These are phyloP conservation scores for Boulengerochromis microlepis DNA, from an alignment of 2,113 vertebrate species.

Conservation along the genomic window DNA sequence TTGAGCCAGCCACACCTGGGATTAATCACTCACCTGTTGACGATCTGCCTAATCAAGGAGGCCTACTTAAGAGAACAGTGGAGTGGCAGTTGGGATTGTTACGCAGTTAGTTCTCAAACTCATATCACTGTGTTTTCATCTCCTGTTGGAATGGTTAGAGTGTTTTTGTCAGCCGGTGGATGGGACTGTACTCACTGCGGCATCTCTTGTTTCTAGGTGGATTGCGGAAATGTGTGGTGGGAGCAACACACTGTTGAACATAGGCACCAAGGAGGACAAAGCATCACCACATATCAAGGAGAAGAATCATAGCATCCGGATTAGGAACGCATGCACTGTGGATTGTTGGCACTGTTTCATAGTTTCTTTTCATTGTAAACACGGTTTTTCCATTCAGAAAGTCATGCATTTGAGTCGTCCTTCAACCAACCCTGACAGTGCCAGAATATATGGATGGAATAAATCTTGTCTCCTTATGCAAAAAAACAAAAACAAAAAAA, in stretches of 20 bases:
- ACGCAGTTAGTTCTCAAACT: rapidly evolving
- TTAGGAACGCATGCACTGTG: rapidly evolving
- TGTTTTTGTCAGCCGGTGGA: rapidly evolving
- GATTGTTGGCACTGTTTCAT: neutral
- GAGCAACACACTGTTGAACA: neutral
- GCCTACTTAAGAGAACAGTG: neutral
- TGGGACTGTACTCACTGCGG: neutral
- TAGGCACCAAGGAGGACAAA: rapidly evolving
- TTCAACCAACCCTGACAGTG: neutral
- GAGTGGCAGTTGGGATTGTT: rapidly evolving
- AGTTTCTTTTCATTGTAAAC: neutral
- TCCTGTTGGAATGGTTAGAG: neutral
- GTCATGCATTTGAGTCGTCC: rapidly evolving
- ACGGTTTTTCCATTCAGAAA: rapidly evolving
- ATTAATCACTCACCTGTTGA: neutral
- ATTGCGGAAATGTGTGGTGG: rapidly evolving
- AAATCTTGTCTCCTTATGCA: neutral
- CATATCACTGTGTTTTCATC: rapidly evolving
- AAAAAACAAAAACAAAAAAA: neutral
- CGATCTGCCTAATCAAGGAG: neutral
- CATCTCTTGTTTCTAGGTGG: neutral
- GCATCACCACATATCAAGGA: neutral
- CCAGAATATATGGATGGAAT: neutral
- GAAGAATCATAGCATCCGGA: rapidly evolving
- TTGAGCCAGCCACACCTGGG: neutral